Percentiles rank a stretch among this genome's conserved stretches.
phyloP scores from a whole-genome alignment of 2,113 vertebrate genomes.

The Merops nubicus region DNA sequence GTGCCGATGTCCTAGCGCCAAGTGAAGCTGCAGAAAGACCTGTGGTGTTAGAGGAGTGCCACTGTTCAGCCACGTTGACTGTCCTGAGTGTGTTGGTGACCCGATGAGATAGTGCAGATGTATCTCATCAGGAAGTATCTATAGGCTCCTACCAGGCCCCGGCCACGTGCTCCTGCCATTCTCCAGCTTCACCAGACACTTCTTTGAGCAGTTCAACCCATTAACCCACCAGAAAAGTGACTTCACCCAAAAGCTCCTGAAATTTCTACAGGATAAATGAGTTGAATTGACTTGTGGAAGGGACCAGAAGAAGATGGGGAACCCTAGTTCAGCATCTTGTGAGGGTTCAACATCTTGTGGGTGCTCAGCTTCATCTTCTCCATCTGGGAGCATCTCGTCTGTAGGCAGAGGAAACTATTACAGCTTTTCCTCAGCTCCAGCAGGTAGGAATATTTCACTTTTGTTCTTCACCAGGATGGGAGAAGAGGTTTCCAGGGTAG shows the following conservation, averaged over 20 bases:
- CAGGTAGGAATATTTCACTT: not conserved
- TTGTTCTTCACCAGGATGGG: not conserved
- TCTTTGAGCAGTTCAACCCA: not conserved
- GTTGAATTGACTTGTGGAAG: not conserved
- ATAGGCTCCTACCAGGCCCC: too few relatives aligned
- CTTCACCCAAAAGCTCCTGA: not conserved
- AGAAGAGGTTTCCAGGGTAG: not conserved
- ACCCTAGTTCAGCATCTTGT: not conserved
- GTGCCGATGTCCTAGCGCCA: rapidly evolving
- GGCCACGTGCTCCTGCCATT: not conserved
- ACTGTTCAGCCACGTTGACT: rapidly evolving
- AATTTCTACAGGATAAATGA: not conserved
- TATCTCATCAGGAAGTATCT: too few relatives aligned
- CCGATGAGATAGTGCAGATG: too few relatives aligned
- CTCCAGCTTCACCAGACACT: rapidly evolving
- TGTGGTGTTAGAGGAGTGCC: rapidly evolving
- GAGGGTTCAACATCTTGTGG: not conserved
- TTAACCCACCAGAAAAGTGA: not conserved
- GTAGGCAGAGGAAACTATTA: not conserved
- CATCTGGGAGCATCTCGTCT: not conserved
- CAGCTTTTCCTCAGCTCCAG: rapidly evolving
- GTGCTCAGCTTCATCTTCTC: not conserved
- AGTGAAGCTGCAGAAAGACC: not conserved
- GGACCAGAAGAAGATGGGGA: not conserved
- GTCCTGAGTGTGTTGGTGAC: not conserved